Evolutionary conservation across 2,113 vertebrate species (phyloP).

Genomic region (Microcebus jonahi): DNA sequence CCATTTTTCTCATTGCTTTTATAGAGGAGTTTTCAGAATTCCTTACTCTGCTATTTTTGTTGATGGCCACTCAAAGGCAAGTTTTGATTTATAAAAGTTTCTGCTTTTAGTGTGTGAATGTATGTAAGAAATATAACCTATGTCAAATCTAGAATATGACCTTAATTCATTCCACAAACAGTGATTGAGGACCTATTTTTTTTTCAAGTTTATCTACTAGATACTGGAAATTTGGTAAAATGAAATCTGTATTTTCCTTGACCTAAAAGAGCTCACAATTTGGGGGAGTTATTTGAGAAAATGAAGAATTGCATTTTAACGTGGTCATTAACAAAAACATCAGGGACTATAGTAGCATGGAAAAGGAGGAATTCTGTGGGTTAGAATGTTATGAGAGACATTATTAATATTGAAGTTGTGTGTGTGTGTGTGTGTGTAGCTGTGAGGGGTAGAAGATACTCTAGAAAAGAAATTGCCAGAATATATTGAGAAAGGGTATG

Average conservation of each 20-base stretch:
- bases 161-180: not conserved
- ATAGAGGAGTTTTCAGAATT: not conserved
- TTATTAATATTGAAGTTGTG: not conserved
- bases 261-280: not conserved
- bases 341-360: not conserved
- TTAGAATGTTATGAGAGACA: not conserved
- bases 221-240: not conserved
- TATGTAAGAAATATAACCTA: not conserved
- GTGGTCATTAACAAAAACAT: not conserved
- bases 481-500: not conserved
- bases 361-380: not conserved
- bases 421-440: not conserved
- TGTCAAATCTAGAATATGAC: not conserved
- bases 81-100: not conserved
- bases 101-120: not conserved
- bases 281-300: not conserved
- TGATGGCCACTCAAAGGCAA: not conserved
- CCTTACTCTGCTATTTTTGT: not conserved
- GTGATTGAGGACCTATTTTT: not conserved
- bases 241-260: not conserved
- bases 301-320: not conserved
- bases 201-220: not conserved
- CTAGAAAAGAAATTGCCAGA: not conserved
- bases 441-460: not conserved
- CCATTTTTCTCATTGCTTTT: not conserved